phyloP scores from a whole-genome alignment of 2,888 invertebrate species.

The Aplocera efformata region DNA sequence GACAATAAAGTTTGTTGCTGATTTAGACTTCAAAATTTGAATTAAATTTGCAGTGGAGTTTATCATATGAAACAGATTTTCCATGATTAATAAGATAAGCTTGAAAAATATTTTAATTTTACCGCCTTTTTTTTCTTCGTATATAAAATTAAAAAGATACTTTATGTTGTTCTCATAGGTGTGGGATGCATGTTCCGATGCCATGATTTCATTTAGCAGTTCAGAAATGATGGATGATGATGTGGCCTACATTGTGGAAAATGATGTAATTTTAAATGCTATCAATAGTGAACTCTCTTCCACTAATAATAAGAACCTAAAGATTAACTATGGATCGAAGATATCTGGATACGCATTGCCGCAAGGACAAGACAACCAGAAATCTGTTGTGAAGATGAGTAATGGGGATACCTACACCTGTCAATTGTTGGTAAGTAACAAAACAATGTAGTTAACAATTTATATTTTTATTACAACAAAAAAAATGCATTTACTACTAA shows the following conservation, averaged over 20 bases:
- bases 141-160: too few species aligned
- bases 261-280: conserved; percentile 90
- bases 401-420: conserved; percentile 84
- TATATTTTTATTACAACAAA: not conserved
- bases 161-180: too few species aligned
- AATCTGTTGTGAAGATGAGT: conserved; percentile 78
- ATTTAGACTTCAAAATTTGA: too few species aligned
- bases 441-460: conserved; percentile 1
- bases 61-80: too few species aligned
- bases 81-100: too few species aligned
- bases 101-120: too few species aligned
- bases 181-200: conserved; percentile 96
- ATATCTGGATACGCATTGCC: conserved; percentile 84
- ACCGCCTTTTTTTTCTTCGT: too few species aligned
- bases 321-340: conserved; percentile 84
- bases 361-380: conserved; percentile 37
- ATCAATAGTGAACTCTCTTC: conserved; percentile 81
- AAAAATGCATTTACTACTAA: conserved; percentile 31
- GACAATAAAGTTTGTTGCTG: too few species aligned
- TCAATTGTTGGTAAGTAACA: conserved; percentile 83
- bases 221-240: conserved; percentile 85
- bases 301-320: conserved; percentile 77
- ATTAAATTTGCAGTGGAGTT: too few species aligned
- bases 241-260: conserved; percentile 96
- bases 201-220: conserved; percentile 90